phyloP scores from a whole-genome alignment of 1,140 invertebrate genomes.

The Caenorhabditis elegans region DNA sequence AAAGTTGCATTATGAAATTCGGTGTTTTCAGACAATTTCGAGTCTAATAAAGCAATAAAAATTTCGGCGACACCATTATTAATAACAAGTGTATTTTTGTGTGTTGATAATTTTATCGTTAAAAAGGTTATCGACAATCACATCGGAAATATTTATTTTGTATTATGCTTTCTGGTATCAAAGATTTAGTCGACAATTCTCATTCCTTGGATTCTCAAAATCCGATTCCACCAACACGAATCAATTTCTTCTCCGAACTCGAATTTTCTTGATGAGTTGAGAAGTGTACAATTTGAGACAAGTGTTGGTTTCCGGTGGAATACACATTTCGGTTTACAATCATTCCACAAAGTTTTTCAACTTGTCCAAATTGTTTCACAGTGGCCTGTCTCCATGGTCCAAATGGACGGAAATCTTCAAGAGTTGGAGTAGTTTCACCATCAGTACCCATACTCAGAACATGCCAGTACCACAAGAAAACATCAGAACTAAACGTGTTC shows the following conservation, averaged over 20 bases:
- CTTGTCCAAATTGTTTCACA: constrained; percentile 29
- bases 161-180: not conserved
- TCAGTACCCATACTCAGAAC: not conserved
- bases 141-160: too few relatives aligned
- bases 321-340: constrained; percentile 30
- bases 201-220: not conserved
- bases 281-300: not conserved
- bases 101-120: too few relatives aligned
- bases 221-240: constrained; percentile 16
- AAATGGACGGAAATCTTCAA: constrained; percentile 27
- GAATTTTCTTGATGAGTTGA: not conserved
- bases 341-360: constrained; percentile 21
- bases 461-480: constrained; percentile 21
- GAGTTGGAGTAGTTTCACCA: not conserved
- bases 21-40: too few relatives aligned
- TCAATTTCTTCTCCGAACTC: not conserved
- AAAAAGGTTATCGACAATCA: too few relatives aligned
- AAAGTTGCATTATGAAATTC: too few relatives aligned
- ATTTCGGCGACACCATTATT: too few relatives aligned
- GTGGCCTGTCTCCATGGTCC: constrained; percentile 15
- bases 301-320: not conserved
- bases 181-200: too few relatives aligned
- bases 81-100: too few relatives aligned
- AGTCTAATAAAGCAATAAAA: too few relatives aligned
- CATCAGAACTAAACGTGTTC: not conserved